Base-by-base conservation (phyloP, 2,113 vertebrate species). In the Micromys minutus region DNA sequence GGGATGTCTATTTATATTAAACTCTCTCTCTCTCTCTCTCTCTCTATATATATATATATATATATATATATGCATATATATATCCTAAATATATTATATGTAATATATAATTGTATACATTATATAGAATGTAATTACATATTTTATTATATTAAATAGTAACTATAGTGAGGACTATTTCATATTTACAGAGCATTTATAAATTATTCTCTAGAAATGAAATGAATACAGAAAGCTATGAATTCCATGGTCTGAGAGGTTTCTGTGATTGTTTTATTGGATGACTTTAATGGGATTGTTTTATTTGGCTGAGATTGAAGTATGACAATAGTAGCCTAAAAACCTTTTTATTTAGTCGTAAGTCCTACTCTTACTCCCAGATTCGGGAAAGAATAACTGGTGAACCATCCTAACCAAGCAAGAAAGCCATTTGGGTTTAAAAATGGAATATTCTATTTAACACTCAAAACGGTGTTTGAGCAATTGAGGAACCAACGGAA, bases 381-480 rank as follows among this genome's bases (percentile, higher is more conserved):
- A 36, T 0, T 72, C 22, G n/a, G 31, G 21, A 63, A 71, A 45
- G 5, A 92, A 7, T 59, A 88, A 87, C 71, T 61, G 75, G 74
- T 85, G 29, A 77, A 36, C 76, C 89, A 94, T 87, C 77, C 75
- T 31, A 85, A 57, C 36, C 36, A 87, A 94, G 52, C 24, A 92
- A 92, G 24, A 6, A 93, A 61, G 36, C 11, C 50, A 88, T 34
- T 10, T 50, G 89, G 95, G 69, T 91, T 75, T 0, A 77, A 93
- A 95, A 88, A 36, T n/a, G 22, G n/a, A 83, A 75, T 86, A 88
- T 69, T 72, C 59, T 5, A 83, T 22, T 42, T 94, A 69, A 94
- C 67, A 16, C 74, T 42, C 22, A 45, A 87, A 22, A 90, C 24
- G 57, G 1, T 67, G 9, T 50, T 24, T 47, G 80, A 80, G 50